Percentiles rank a stretch among this genome's conserved stretches.
Conservation (phyloP, 2,888 invertebrate genomes). For the Cerceris ruficornis region DNA sequence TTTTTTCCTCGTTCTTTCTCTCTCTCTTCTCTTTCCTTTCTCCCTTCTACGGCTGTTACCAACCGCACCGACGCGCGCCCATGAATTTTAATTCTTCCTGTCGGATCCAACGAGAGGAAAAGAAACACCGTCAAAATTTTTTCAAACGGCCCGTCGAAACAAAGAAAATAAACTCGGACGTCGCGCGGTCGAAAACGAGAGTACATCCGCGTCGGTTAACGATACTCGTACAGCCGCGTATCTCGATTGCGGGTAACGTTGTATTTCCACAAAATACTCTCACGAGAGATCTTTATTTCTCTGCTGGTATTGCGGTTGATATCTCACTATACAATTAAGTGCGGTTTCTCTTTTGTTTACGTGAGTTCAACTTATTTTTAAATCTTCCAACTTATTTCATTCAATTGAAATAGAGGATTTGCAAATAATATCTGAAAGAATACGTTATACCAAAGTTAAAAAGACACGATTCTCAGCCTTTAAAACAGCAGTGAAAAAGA, state of each 20-base stretch:
- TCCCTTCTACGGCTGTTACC: constrained; percentile 44
- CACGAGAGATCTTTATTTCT: too few relatives aligned
- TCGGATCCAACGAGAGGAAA: constrained; percentile 37
- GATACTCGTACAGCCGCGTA: not conserved
- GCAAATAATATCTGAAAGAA: too few relatives aligned
- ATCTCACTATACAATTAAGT: too few relatives aligned
- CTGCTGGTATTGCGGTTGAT: too few relatives aligned
- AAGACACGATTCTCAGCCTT: too few relatives aligned
- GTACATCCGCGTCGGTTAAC: constrained; percentile 8
- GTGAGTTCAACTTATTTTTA: too few relatives aligned
- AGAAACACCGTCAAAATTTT: constrained; percentile 58
- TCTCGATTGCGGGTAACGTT: not conserved
- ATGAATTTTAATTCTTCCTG: constrained; percentile 62
- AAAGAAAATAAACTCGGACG: constrained; percentile 72
- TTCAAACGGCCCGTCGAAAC: constrained; percentile 62
- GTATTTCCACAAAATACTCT: too few relatives aligned
- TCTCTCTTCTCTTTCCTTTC: constrained; percentile 30
- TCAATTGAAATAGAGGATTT: too few relatives aligned
- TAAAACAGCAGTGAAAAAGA: not conserved
- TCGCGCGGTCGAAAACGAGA: constrained; percentile 53
- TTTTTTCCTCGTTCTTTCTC: constrained; percentile 6
- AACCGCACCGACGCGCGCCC: constrained; percentile 45
- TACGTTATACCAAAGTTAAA: too few relatives aligned
- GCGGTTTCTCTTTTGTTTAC: too few relatives aligned
- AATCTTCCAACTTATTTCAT: too few relatives aligned